Conservation (phyloP, 2,797 vertebrate species). For the Sebastes vulpes region DNA sequence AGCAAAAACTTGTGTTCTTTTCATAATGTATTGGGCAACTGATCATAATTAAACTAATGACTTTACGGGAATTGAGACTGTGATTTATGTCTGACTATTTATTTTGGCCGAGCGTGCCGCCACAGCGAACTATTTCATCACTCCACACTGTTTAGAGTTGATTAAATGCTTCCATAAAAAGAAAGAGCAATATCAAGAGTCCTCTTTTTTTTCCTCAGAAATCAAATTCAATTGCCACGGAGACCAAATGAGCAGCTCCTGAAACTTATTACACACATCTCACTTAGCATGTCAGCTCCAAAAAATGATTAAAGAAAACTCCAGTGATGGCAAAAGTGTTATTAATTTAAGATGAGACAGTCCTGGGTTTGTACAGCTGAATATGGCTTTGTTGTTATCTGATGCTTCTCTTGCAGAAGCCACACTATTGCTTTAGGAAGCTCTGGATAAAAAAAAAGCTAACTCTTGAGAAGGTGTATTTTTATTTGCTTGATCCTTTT, state of each 20-base stretch:
- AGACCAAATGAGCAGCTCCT: constrained; percentile 42
- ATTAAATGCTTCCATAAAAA: constrained; percentile 46
- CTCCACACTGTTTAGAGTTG: constrained; percentile 26
- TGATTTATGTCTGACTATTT: constrained; percentile 38
- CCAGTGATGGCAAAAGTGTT: not conserved
- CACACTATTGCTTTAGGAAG: not conserved
- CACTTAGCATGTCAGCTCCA: constrained; percentile 11
- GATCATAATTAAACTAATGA: constrained; percentile 41
- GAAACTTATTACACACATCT: constrained; percentile 46
- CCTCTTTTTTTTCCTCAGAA: constrained; percentile 28
- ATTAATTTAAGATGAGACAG: constrained; percentile 11
- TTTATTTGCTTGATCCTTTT: not conserved
- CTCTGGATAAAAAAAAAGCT: not conserved
- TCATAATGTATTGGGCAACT: not conserved
- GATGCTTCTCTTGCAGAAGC: not conserved
- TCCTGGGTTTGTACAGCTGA: not conserved
- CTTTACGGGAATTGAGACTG: constrained; percentile 39
- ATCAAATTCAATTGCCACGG: constrained; percentile 48
- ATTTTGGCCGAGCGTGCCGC: constrained; percentile 10
- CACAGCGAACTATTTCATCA: constrained; percentile 28
- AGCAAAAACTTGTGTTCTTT: not conserved
- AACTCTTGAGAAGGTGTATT: not conserved
- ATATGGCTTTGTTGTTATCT: not conserved
- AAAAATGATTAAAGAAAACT: constrained; percentile 5
- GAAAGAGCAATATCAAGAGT: constrained; percentile 33